Conservation (phyloP, 2,797 vertebrate species). For the Urosaurus nigricauda region DNA sequence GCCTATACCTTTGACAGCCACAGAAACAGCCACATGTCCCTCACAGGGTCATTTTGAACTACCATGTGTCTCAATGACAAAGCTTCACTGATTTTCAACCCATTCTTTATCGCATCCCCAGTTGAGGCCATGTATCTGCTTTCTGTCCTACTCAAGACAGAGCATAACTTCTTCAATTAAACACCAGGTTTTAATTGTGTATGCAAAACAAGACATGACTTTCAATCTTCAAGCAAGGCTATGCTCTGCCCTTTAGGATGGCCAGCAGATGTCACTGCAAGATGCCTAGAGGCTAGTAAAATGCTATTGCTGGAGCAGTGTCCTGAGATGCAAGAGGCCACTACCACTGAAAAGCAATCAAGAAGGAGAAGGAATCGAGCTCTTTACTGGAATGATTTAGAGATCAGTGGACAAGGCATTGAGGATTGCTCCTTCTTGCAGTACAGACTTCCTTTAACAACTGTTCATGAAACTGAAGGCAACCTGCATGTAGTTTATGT, state of each 20-base stretch:
- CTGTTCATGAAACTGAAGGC: background rate
- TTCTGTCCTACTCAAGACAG: background rate
- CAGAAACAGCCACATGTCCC: background rate
- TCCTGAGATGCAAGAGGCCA: background rate
- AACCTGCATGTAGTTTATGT: background rate
- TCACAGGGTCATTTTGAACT: background rate
- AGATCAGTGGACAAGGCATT: background rate
- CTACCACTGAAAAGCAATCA: background rate
- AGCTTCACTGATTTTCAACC: background rate
- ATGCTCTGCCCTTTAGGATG: background rate
- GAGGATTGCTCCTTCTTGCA: background rate
- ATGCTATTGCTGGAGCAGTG: too few species aligned
- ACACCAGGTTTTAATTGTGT: too few species aligned
- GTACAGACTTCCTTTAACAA: too few species aligned
- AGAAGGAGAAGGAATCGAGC: background rate
- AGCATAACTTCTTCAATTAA: background rate
- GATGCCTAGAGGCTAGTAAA: background rate
- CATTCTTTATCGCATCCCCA: background rate
- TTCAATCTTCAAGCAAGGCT: background rate
- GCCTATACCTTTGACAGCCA: background rate
- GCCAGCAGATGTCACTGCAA: background rate
- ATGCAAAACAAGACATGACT: background rate
- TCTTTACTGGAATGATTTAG: background rate
- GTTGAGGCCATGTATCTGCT: background rate
- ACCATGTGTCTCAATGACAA: background rate